Base-by-base conservation (phyloP, 2,113 vertebrate species). In the Peromyscus californicus region DNA sequence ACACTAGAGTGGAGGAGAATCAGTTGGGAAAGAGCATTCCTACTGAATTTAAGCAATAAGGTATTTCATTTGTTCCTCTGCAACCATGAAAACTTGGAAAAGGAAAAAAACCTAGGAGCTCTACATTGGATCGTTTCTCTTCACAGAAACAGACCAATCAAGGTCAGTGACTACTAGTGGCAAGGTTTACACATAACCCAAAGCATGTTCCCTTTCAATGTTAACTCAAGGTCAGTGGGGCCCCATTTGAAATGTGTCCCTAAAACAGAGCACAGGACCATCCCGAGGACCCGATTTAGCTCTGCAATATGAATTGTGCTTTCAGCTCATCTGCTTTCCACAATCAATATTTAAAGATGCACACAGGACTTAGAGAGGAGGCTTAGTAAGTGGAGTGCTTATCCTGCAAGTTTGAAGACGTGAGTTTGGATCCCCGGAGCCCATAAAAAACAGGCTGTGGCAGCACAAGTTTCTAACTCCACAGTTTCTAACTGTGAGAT, bases 31-130 rank as follows among this genome's bases (percentile, higher is more conserved):
- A 89, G 51, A 7, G 70, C 8, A 82, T 15, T 61, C 48, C 51
- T 83, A 54, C 39, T 82, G 29, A 94, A 91, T 65, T 39, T 51
- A 42, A 10, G 8, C 89, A 94, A 65, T 17, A 29, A 33, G 22
- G 2, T 79, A 93, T 48, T 94, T 93, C 79, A 57, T 85, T 74
- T 74, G 33, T n/a, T 76, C 36, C 72, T 63, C 22, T 96, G 45
- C 29, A 78, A 69, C 11, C 42, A 63, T 5, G 72, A 75, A 96
- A 90, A 51, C 7, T 67, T 61, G 72, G 16, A 51, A 90, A 91
- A 87, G 80, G 42, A 93, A 94, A 87, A 87, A n/a, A 36, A 90
- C 61, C 31, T 83, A 89, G 76, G 85, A 97, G 69, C 51, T 69
- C 57, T 69, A 57, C 57, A 76, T 45, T 87, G 4, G 6, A 36